Evolutionary conservation across 2,113 vertebrate genomes (phyloP), one percentile per base, ranked within the genome.

Genomic region (Alethe diademata): DNA sequence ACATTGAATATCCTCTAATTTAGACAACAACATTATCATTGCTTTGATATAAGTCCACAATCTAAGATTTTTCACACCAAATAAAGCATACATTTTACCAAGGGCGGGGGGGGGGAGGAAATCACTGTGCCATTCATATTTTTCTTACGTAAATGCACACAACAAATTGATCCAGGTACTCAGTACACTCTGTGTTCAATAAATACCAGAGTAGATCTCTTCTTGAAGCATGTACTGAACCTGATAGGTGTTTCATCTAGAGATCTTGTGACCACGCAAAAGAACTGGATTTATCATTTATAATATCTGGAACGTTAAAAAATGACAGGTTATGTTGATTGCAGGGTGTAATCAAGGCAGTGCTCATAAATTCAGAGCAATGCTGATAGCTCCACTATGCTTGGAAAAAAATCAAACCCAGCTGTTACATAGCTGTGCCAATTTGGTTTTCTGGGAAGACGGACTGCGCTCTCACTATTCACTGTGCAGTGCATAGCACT

Each of bases 401-500:
- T 14, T 78, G 57, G 43, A 60, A 90, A 76, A 51, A 58, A 73
- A 71, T 80, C 56, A 82, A 74, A 80, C 1, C 19, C 43, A 86
- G 58, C 3, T 1, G 0, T 33, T 66, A 64, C 40, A 61, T 3
- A 72, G 60, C 60, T 64, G 60, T 79, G 66, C 58, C 48, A 61
- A 54, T 76, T 42, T 53, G 43, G 25, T 53, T 90, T 95, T 45
- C 47, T 56, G 36, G 62, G 60, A 93, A 90, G 78, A 71, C 18
- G 35, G 64, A 28, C 47, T 81, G 40, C 38, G 64, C 58, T 93
- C 45, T 58, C 78, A 57, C 29, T 22, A 84, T 56, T 85, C 83
- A 67, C 48, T 66, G 9, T 28, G 45, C 51, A 81, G 36, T 29
- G 70, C 64, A 66, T 1, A 91, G 69, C 67, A 91, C 16, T 64